Base-by-base conservation (phyloP, 2,113 vertebrate species). In the Myxocyprinus asiaticus region DNA sequence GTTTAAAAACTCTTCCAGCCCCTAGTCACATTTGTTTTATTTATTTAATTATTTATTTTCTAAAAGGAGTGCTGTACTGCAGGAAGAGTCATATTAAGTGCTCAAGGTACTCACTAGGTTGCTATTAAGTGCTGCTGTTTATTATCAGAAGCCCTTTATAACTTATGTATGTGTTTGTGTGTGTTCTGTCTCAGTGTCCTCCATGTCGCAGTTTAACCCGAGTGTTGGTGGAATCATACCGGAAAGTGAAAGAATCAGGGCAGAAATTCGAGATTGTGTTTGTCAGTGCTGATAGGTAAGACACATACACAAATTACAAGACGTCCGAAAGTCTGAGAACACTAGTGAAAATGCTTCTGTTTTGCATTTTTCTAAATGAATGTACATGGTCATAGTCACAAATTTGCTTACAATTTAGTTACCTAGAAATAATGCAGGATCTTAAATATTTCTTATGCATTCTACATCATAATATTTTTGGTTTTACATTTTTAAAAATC, bases 191-290 rank as follows among this genome's bases (percentile, higher is more conserved):
- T 48, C 87, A 99, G 98, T 99, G 98, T 84, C 98, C 98, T 0
- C 97, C 98, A 0, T 99, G 98, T 87, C 94, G 97, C 86, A 98
- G 96, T 88, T 92, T 99, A 82, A 98, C 97, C 0, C 91, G 97
- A 63, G 95, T 99, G 59, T 87, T 99, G 82, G 96, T 98, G 88
- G 98, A 99, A 82, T 94, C 96, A 5, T 99, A 99, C 88, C 88
- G 94, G 63, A 94, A 93, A 76, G 93, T 99, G 85, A 98, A 99
- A 89, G 98, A 99, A 80, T 91, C 94, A 0, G 97, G 96, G 3
- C 94, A 98, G 77, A 97, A 97, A 85, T 99, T 99, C 86, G 97
- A 99, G 94, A 98, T 99, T 0, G 94, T 99, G 83, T 97, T 99
- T 0, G 95, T 99, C 79, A 99, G 98, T 2, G 97, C 98, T 22